phyloP scores from a whole-genome alignment of 2,797 vertebrate species.

The Neostethus bicornis region DNA sequence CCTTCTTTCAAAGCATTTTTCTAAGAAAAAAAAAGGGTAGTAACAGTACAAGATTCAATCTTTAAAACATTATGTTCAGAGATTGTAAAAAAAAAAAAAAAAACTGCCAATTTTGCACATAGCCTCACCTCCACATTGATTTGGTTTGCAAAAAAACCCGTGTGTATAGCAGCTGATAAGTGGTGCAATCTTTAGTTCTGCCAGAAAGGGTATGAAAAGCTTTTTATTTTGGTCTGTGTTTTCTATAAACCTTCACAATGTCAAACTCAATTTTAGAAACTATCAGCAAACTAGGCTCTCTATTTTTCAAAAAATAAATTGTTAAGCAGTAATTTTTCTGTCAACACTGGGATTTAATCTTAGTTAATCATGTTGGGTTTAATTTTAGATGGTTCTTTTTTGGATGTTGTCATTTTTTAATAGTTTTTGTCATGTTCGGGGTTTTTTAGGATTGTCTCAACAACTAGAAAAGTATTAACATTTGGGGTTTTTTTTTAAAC shows the following conservation, averaged over 20 bases:
- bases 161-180: neutral
- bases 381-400: neutral
- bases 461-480: neutral
- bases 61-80: too few species aligned
- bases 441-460: neutral
- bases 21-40: too few species aligned
- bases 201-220: too few species aligned
- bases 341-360: neutral
- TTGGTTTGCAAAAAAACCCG: neutral
- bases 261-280: neutral
- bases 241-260: neutral
- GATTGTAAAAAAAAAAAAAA: too few species aligned
- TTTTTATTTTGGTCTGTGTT: neutral
- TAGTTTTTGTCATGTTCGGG: neutral
- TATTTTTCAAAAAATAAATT: neutral
- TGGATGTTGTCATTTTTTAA: neutral
- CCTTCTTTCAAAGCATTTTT: too few species aligned
- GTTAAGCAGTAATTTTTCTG: neutral
- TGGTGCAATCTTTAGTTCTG: too few species aligned
- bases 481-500: neutral
- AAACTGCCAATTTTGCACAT: too few species aligned
- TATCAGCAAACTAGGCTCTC: too few species aligned
- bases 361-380: neutral
- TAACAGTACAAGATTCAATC: too few species aligned
- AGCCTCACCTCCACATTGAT: neutral